A percentile compares a stretch with the other conserved stretches of the same genome.
Evolutionary conservation across 1,140 invertebrate genomes (phyloP).

Genomic region (Drosophila lacertosa): DNA sequence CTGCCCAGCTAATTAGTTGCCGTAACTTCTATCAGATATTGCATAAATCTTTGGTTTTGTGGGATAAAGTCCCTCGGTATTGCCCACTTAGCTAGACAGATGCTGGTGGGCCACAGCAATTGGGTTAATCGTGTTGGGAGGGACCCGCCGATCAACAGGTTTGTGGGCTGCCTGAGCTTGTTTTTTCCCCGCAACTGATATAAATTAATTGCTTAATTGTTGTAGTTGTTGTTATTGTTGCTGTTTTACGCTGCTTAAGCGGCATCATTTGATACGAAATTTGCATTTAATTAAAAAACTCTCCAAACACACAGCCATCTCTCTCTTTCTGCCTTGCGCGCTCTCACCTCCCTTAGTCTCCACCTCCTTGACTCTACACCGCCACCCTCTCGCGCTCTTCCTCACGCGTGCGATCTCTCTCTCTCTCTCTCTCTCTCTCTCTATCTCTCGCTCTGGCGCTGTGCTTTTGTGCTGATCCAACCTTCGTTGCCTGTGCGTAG

Average conservation of each 20-base stretch:
- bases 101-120: constrained; percentile 33
- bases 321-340: constrained; percentile 8
- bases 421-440: not conserved
- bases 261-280: constrained; percentile 74
- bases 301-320: constrained; percentile 43
- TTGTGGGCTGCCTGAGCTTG: constrained; percentile 59
- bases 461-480: constrained; percentile 47
- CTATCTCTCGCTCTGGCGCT: constrained; percentile 9
- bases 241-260: constrained; percentile 34
- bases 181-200: constrained; percentile 73
- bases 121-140: constrained; percentile 34
- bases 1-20: not conserved
- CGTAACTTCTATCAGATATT: not conserved
- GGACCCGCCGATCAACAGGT: constrained; percentile 63
- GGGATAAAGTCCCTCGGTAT: constrained; percentile 42
- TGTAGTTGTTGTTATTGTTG: constrained; percentile 51
- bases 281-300: constrained; percentile 78
- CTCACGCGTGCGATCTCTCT: not conserved
- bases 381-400: not conserved
- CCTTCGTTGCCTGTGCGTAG: constrained; percentile 72
- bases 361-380: not conserved
- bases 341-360: not conserved
- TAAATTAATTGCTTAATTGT: constrained; percentile 82
- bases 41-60: not conserved
- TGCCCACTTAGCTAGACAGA: constrained; percentile 29